phyloP scores from a whole-genome alignment of 2,888 invertebrate species.

The Hoplodrina ambigua region DNA sequence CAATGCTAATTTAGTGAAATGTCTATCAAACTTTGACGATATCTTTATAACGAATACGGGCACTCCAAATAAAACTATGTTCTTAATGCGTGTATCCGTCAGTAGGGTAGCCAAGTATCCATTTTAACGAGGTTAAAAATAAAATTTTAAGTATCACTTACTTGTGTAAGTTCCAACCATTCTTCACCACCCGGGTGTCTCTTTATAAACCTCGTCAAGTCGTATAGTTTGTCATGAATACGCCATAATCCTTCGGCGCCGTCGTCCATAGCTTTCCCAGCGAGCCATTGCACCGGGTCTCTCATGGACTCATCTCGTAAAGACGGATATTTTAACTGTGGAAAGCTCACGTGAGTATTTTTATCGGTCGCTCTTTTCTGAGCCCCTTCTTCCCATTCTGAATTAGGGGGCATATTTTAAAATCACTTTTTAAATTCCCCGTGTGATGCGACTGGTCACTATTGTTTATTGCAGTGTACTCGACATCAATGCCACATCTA shows the following conservation, averaged over 20 bases:
- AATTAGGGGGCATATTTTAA: conserved; percentile 67
- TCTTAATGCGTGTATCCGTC: not conserved
- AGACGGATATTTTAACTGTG: conserved; percentile 88
- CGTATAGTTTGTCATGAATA: conserved; percentile 94
- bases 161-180: conserved; percentile 93
- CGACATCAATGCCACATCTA: conserved; percentile 15
- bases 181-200: conserved; percentile 96
- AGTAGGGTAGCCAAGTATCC: not conserved
- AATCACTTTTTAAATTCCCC: not conserved
- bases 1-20: not conserved
- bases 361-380: conserved; percentile 74
- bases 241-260: conserved; percentile 95
- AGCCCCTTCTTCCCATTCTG: conserved; percentile 67
- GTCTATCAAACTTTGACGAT: not conserved
- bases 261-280: conserved; percentile 92
- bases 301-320: conserved; percentile 79
- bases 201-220: conserved; percentile 94
- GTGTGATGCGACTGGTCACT: conserved; percentile 12
- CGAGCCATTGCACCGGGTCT: conserved; percentile 90
- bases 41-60: not conserved
- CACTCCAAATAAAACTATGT: conserved; percentile 4
- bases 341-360: conserved; percentile 83
- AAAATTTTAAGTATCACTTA: conserved; percentile 65
- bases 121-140: conserved; percentile 16
- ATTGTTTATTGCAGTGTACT: conserved; percentile 21